Evolutionary conservation across 2,797 vertebrate species (phyloP).

Genomic region (Cryptoblepharus egeriae): DNA sequence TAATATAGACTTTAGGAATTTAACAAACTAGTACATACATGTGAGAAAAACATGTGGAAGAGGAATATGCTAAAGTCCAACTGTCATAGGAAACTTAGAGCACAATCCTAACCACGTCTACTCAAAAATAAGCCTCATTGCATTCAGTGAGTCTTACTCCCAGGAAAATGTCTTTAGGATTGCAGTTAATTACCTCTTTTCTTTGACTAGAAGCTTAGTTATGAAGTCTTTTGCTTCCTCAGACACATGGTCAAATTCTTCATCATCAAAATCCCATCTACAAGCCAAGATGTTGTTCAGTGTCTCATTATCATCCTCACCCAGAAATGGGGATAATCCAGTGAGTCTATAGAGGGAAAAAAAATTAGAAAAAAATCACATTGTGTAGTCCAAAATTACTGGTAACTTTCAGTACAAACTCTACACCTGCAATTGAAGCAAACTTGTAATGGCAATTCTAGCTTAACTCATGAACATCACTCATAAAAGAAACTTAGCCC

Average conservation of each 20-base stretch:
- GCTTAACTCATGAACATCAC: constrained; percentile 19
- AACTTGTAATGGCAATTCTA: not conserved
- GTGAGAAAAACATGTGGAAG: not conserved
- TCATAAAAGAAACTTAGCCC: constrained; percentile 19
- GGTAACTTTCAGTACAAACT: not conserved
- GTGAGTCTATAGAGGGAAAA: constrained; percentile 82
- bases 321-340: constrained; percentile 94
- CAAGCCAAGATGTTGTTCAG: constrained; percentile 95
- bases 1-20: not conserved
- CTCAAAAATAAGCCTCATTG: no score
- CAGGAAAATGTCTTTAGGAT: no score
- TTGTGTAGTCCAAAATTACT: not conserved
- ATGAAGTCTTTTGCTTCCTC: constrained; percentile 96
- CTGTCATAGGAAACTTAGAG: not conserved
- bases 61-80: not conserved
- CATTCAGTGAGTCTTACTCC: no score
- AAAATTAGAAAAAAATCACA: not conserved
- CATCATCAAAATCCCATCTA: constrained; percentile 93
- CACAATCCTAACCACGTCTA: no score
- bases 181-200: constrained; percentile 91
- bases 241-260: constrained; percentile 89
- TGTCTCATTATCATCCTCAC: constrained; percentile 94
- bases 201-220: constrained; percentile 92
- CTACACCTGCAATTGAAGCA: not conserved
- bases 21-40: no score